These are phyloP conservation scores for Pristionchus maxplancki DNA, from an alignment of 2,888 invertebrate species.

Conservation along the genomic window DNA sequence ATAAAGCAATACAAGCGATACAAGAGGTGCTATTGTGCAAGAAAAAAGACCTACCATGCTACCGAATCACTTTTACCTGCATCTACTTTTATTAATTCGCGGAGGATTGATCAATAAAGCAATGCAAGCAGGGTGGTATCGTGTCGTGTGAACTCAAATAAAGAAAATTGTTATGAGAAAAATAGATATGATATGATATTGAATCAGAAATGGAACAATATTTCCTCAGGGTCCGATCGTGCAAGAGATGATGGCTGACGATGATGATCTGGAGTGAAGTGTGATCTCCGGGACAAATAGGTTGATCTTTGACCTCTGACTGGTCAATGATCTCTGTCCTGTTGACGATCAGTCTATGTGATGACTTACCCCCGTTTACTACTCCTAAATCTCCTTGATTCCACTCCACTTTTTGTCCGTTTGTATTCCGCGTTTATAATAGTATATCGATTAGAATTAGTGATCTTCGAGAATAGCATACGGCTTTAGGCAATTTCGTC, in stretches of 20 bases:
- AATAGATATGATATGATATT: neutral
- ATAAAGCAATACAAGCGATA: slow-evolving; percentile 9
- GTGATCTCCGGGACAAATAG: neutral
- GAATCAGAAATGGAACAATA: neutral
- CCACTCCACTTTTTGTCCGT: neutral
- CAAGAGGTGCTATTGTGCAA: too few relatives aligned
- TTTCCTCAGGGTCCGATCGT: slow-evolving; percentile 47
- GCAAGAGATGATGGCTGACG: slow-evolving; percentile 53
- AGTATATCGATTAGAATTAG: slow-evolving; percentile 14
- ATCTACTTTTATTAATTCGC: too few relatives aligned
- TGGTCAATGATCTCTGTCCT: slow-evolving; percentile 26
- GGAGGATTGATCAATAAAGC: neutral
- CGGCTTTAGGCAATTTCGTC: slow-evolving; percentile 30
- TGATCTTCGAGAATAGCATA: slow-evolving; percentile 35
- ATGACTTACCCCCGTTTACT: slow-evolving; percentile 12
- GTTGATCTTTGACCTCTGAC: slow-evolving; percentile 14
- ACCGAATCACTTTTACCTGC: too few relatives aligned
- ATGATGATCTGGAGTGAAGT: slow-evolving; percentile 44
- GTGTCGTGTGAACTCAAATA: slow-evolving; percentile 1
- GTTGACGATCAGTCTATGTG: slow-evolving; percentile 7
- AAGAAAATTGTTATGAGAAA: neutral
- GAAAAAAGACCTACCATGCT: too few relatives aligned
- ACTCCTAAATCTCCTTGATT: slow-evolving; percentile 6
- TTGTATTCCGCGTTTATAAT: neutral
- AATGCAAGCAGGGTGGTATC: neutral